Base-by-base conservation (phyloP, 2,113 vertebrate genomes). In the Tautogolabrus adspersus region DNA sequence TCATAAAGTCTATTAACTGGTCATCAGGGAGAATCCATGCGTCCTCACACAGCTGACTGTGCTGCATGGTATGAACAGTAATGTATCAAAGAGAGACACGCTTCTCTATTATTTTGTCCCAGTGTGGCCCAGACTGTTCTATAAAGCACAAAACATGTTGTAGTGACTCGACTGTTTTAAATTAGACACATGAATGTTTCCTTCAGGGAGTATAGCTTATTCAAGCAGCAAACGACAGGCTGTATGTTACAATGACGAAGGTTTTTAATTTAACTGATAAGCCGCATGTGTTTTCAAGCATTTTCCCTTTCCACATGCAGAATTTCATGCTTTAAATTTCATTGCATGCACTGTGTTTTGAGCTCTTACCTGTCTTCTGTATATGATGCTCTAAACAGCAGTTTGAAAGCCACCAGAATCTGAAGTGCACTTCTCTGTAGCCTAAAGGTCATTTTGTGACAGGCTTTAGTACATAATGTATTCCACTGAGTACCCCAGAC, bases 401-500 rank as follows among this genome's bases (percentile, higher is more conserved):
- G 54, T 12, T 34, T 55, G 49, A 71, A 68, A 55, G 54, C 19
- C n/a, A 62, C 61, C 59, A 64, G 65, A 34, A 58, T 51, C 51
- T 81, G 40, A 47, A 63, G 66, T 38, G 72, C 70, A 71, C 71
- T 81, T 66, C 58, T 63, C 58, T 70, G 52, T 22, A 21, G 76
- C 79, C 77, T 81, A 59, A 72, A 83, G 81, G 61, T 61, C 66
- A 22, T 66, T 82, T 65, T 72, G 21, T 80, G 62, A 60, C 63
- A 83, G 52, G 52, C 38, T 52, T 44, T 63, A 69, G 63, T 26
- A 79, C 71, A 83, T 40, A 38, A 75, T 54, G 59, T 62, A 23
- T 62, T 84, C 56, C 46, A 62, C 19, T 37, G 47, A 58, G 52
- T 40, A 74, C 46, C 66, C 37, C 57, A 61, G 13, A 62, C n/a